Percentiles rank a stretch among this genome's conserved stretches.
Evolutionary conservation across 2,888 invertebrate species (phyloP).

Genomic region (Sycophila texana): DNA sequence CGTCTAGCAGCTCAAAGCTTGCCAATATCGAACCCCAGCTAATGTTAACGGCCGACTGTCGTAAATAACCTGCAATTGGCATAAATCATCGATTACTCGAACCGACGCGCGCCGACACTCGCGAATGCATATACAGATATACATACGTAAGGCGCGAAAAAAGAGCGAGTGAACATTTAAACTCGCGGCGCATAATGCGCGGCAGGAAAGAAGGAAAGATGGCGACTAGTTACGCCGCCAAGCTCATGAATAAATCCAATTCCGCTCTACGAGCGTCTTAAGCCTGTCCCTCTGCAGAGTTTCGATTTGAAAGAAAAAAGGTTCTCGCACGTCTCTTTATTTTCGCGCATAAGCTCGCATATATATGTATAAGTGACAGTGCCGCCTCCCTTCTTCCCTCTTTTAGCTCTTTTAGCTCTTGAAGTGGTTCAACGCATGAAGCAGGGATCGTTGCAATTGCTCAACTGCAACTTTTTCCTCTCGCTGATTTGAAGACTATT

Average conservation of each 20-base stretch:
- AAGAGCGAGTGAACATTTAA: too few relatives aligned
- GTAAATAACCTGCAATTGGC: too few relatives aligned
- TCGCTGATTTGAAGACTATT: too few relatives aligned
- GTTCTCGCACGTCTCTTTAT: background rate
- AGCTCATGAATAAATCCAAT: conserved; percentile 56
- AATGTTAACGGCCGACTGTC: too few relatives aligned
- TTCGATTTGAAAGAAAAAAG: conserved; percentile 42
- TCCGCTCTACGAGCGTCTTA: conserved; percentile 52
- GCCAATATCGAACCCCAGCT: too few relatives aligned
- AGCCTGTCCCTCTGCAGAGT: conserved; percentile 50
- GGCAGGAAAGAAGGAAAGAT: conserved; percentile 27
- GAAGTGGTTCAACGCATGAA: background rate
- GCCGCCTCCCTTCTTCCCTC: too few relatives aligned
- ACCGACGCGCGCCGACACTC: background rate
- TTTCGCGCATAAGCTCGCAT: background rate
- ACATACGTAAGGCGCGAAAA: background rate
- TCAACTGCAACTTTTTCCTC: too few relatives aligned
- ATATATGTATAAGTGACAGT: background rate
- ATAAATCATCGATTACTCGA: conserved; percentile 1
- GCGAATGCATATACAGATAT: background rate
- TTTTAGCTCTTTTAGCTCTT: background rate
- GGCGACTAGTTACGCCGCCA: conserved; percentile 23
- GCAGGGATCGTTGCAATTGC: too few relatives aligned
- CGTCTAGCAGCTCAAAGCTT: too few relatives aligned
- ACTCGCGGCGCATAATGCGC: conserved; percentile 5